phyloP scores from a whole-genome alignment of 2,888 invertebrate genomes.

The Erpobdella octoculata region DNA sequence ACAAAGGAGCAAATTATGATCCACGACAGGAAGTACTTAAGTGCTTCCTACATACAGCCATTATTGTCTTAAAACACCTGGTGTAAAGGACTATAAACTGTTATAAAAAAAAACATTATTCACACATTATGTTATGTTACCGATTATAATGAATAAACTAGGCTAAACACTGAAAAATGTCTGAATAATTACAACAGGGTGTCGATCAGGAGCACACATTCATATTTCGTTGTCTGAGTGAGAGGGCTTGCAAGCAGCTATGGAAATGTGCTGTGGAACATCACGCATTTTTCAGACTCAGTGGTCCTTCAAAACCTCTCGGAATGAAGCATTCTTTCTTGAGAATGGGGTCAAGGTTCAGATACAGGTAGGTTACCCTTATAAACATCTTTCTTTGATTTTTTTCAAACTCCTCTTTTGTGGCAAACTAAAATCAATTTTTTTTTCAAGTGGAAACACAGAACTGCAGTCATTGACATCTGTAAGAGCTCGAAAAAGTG shows the following conservation, averaged over 20 bases:
- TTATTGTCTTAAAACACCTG: too few relatives aligned
- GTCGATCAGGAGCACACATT: constrained; percentile 96
- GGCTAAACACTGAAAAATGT: too few relatives aligned
- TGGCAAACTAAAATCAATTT: neutral
- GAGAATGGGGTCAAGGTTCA: constrained; percentile 95
- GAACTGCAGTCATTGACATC: constrained; percentile 92
- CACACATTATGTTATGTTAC: too few relatives aligned
- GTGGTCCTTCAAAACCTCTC: constrained; percentile 41
- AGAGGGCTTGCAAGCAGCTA: constrained; percentile 95
- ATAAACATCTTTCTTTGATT: neutral
- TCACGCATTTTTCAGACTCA: constrained; percentile 93
- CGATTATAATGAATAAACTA: too few relatives aligned
- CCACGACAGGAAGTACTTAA: too few relatives aligned
- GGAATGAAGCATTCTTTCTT: constrained; percentile 77
- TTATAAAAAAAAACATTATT: too few relatives aligned
- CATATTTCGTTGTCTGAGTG: constrained; percentile 85
- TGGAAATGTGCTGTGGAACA: constrained; percentile 99
- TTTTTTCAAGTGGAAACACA: constrained; percentile 74
- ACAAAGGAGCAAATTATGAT: too few relatives aligned
- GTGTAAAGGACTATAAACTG: too few relatives aligned
- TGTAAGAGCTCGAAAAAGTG: constrained; percentile 79
- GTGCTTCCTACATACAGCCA: too few relatives aligned
- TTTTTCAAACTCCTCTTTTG: neutral
- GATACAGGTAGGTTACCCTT: constrained; percentile 60
- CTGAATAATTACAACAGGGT: constrained; percentile 55